These are phyloP conservation scores for Oostethus manadensis DNA, from an alignment of 2,113 vertebrate species.

Conservation along the genomic window DNA sequence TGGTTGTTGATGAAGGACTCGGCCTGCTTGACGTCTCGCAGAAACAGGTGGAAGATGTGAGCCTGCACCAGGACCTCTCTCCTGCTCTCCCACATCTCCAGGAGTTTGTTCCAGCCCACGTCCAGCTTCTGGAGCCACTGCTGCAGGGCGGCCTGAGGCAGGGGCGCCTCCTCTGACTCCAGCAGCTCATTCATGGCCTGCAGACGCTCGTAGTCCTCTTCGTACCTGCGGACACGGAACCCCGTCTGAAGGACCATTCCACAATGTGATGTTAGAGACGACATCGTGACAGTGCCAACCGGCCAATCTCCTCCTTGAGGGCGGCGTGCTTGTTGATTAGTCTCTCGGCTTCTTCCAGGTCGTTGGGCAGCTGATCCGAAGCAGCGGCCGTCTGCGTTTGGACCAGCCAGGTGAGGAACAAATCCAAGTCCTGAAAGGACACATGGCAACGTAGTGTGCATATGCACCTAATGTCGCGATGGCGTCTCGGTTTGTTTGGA, in stretches of 20 bases:
- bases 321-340: constrained; percentile 81
- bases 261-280: background rate
- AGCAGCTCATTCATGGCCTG: constrained; percentile 87
- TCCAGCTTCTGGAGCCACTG: constrained; percentile 93
- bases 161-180: constrained; percentile 81
- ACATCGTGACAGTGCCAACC: constrained; percentile 39
- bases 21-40: constrained; percentile 83
- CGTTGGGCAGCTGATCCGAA: constrained; percentile 74
- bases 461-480: too few species aligned
- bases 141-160: constrained; percentile 81
- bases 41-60: constrained; percentile 89
- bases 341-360: constrained; percentile 78
- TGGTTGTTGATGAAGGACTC: constrained; percentile 81
- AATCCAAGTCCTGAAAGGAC: constrained; percentile 80
- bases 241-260: too few species aligned
- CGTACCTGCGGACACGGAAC: constrained; percentile 56
- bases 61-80: constrained; percentile 84
- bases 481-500: too few species aligned
- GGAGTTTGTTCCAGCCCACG: constrained; percentile 87
- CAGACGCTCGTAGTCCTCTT: constrained; percentile 86
- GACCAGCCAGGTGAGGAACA: constrained; percentile 89
- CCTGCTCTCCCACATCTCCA: constrained; percentile 86
- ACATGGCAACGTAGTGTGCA: background rate
- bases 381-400: constrained; percentile 81
- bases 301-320: constrained; percentile 91